Evolutionary conservation across 2,113 vertebrate species (phyloP), one percentile per base, ranked within the genome.

Genomic region (Semicossyphus pulcher): DNA sequence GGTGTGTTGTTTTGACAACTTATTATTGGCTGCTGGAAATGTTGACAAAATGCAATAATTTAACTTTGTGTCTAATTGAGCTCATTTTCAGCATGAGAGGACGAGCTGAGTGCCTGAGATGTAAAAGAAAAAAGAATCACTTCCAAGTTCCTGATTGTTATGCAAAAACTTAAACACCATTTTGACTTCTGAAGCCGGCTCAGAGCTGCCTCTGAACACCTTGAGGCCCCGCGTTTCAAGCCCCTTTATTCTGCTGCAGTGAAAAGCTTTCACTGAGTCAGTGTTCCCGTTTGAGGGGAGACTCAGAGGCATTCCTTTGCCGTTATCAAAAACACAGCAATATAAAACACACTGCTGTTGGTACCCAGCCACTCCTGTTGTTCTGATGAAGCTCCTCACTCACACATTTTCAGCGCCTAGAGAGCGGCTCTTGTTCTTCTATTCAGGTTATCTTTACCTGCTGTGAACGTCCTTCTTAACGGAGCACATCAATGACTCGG

Each of bases 31-130:
- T 53, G 66, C 45, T 56, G 10, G 36, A 64, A 78, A 75, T 52
- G 72, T 68, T 78, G 77, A 76, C 58, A 53, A 84, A 81, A 88
- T 62, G 67, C 63, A 80, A 76, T 70, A n/a, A 73, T 83, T 85
- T 26, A 67, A 65, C 53, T 16, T 53, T 12, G 25, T 75, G 74
- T 65, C 42, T 68, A 56, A 86, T 83, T 78, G 57, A 29, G 62
- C 9, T 60, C 0, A 70, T 85, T 80, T n/a, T 56, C 39, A 66
- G 73, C 52, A 56, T 31, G 44, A 68, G 36, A 44, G 20, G 26
- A 45, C 6, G 8, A 2, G 32, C 8, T 23, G 72, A 66, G 67
- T 31, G 71, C 29, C 45, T 44, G 4, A 59, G 28, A 67, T 45
- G 29, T 28, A 29, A 44, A 26, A 10, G n/a, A 10, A 45, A 58